Evolutionary conservation across 2,113 vertebrate species (phyloP), one percentile per base, ranked within the genome.

Genomic region (Natator depressus): DNA sequence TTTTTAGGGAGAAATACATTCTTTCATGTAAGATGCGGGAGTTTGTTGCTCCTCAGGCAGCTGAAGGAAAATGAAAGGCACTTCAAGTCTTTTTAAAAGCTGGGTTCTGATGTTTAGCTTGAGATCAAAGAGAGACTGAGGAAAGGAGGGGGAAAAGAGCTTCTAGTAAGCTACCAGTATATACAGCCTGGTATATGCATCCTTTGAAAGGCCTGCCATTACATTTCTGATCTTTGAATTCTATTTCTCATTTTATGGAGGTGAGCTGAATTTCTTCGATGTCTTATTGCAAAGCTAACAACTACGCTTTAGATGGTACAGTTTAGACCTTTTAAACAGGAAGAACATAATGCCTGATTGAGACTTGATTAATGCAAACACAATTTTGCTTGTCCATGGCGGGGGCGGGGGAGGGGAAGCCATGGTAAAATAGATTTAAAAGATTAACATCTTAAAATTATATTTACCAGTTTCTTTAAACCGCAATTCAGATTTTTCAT

Each of bases 51-150:
- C 97, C 97, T 98, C 95, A 88, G 98, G 98, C 98, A 97, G 95
- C 96, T 3, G 51, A 96, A 85, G 94, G 91, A 97, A 98, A 98
- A 98, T 98, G 98, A 98, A 98, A 98, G 96, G 72, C 95, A 96
- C 95, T 98, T 98, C 91, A 95, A 98, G 88, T 93, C 97, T 96
- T 98, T 98, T 98, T 97, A 98, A 98, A 98, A 98, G 95, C 96
- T 96, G 87, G 87, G 92, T 98, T 98, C 97, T 98, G 97, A 98
- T 97, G 96, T 98, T 98, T 98, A 98, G 97, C 93, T 98, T 84
- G 95, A 98, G 98, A 98, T 98, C 97, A 98, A 98, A 98, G 96
- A 89, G 79, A 93, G 81, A 96, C 87, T 6, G 5, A 27, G 76
- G 79, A 93, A 97, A 96, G 94, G 96, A 97, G 93, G 96, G 94